Conservation (phyloP, 1,140 invertebrate genomes). For the Pseudomyrmex concolor region DNA sequence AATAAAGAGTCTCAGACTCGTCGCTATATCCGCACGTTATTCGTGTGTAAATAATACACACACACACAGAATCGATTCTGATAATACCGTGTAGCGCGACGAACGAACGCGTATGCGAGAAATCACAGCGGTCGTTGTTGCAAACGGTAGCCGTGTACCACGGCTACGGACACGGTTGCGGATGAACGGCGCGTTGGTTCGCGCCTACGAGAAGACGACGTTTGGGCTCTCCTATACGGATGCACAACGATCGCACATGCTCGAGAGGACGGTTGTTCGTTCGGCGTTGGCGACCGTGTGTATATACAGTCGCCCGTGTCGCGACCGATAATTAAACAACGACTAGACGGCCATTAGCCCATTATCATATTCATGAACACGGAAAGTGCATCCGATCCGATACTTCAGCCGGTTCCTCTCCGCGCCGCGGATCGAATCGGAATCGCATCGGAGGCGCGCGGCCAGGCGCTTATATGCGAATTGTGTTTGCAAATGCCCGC, state of each 20-base stretch:
- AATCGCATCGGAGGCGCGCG: no score
- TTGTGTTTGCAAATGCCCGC: constrained; percentile 54
- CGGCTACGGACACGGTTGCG: constrained; percentile 64
- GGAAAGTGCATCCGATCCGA: constrained; percentile 83
- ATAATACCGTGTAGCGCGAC: constrained; percentile 13
- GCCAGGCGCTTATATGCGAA: constrained; percentile 60
- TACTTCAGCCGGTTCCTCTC: constrained; percentile 72
- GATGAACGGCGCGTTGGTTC: constrained; percentile 73
- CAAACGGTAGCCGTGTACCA: constrained; percentile 78
- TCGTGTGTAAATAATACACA: no score
- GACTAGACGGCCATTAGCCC: constrained; percentile 84
- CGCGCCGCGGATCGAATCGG: constrained; percentile 18
- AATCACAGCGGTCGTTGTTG: constrained; percentile 50
- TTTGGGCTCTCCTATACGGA: not conserved
- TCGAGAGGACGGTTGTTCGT: constrained; percentile 36
- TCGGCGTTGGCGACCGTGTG: constrained; percentile 27
- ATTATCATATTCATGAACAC: constrained; percentile 85
- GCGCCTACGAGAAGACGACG: constrained; percentile 56
- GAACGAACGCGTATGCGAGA: constrained; percentile 15
- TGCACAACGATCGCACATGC: not conserved
- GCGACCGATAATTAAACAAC: constrained; percentile 84
- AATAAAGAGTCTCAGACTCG: constrained; percentile 40
- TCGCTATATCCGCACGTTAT: not conserved
- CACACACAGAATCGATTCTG: constrained; percentile 9
- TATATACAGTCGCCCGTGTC: constrained; percentile 60